These are phyloP conservation scores for Drosophila trichaetosa DNA, from an alignment of 2,888 invertebrate species.

Conservation along the genomic window DNA sequence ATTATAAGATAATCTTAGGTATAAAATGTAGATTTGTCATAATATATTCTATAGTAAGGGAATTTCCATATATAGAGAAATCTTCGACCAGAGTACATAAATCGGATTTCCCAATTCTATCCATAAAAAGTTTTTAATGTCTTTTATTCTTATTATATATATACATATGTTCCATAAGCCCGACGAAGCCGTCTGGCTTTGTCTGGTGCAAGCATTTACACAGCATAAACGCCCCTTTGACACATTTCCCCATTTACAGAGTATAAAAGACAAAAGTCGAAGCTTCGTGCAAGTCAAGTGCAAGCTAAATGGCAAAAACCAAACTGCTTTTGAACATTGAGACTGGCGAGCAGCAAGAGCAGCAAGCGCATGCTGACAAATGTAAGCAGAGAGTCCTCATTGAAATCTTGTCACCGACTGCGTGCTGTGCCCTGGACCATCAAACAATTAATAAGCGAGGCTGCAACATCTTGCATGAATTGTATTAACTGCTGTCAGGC, in stretches of 20 bases:
- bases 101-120: background rate
- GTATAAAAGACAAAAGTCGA: slow-evolving; percentile 21
- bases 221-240: background rate
- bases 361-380: slow-evolving; percentile 24
- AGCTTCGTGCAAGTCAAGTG: slow-evolving; percentile 27
- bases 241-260: slow-evolving; percentile 1
- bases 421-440: slow-evolving; percentile 10
- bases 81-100: background rate
- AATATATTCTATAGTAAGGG: too few relatives aligned
- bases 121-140: background rate
- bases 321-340: slow-evolving; percentile 14
- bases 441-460: slow-evolving; percentile 8
- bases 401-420: background rate
- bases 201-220: background rate
- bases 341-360: slow-evolving; percentile 30
- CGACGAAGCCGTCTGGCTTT: background rate
- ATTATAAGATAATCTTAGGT: too few relatives aligned
- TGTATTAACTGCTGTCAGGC: background rate
- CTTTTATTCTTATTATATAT: background rate
- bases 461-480: background rate
- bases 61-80: background rate
- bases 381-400: background rate
- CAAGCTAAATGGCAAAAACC: slow-evolving; percentile 37
- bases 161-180: background rate
- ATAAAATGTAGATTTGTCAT: too few relatives aligned